Evolutionary conservation across 2,113 vertebrate genomes (phyloP).

Genomic region (Actinemys pallida): DNA sequence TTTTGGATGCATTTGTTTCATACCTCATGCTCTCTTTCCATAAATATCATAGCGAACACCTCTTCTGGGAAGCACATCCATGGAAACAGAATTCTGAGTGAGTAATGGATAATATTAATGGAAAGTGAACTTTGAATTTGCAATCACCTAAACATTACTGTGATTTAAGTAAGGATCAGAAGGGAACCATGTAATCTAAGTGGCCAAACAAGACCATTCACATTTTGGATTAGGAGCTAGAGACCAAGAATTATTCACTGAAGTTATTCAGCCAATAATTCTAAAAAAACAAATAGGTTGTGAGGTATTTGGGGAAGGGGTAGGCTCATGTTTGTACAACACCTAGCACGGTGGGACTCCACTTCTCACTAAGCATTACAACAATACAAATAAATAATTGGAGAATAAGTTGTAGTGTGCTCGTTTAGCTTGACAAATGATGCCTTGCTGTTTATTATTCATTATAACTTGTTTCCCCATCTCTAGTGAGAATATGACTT

Average conservation of each 20-base stretch:
- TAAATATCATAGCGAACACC: neutral
- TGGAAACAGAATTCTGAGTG: neutral
- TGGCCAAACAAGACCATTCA: neutral
- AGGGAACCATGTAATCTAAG: neutral
- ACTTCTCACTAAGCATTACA: neutral
- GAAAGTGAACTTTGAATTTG: neutral
- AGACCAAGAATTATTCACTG: neutral
- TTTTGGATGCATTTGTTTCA: neutral
- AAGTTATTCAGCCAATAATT: neutral
- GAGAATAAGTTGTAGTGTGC: neutral
- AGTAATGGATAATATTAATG: neutral
- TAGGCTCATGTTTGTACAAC: neutral
- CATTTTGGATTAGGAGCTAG: neutral
- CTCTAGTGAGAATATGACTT: neutral
- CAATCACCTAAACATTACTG: accelerated
- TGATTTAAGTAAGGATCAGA: neutral
- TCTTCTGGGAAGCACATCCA: neutral
- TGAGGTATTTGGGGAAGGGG: neutral
- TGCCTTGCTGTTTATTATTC: neutral
- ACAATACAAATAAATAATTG: neutral
- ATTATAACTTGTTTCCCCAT: neutral
- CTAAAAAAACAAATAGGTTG: neutral
- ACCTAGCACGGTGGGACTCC: neutral
- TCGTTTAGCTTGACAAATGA: neutral
- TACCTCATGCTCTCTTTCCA: neutral